Base-by-base conservation (phyloP, 2,888 invertebrate species). In the Drosophila seclusa region DNA sequence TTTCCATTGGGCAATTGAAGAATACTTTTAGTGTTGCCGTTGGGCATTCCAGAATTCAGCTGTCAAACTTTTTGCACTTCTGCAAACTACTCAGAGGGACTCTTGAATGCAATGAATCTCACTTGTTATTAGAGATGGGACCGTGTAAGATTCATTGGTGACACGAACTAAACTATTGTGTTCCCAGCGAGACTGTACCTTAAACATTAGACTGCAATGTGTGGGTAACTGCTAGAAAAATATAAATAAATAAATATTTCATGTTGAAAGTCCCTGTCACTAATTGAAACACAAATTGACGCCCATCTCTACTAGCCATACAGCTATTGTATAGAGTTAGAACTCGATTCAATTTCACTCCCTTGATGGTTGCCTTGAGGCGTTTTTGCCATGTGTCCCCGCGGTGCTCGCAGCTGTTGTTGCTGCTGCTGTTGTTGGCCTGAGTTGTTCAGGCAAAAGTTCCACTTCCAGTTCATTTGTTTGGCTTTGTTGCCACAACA, bases 401-500 rank as follows among this genome's bases (percentile, higher is more conserved):
- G 80, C 77, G 80, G 78, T 80, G 78, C 36, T 24, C 77, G 53
- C 78, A 80, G 77, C 78, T 79, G 81, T 69, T 80, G 50, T 64
- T 75, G 68, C 48, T 68, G 52, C 27, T 40, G 54, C 54, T 62
- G 53, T n/a, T 34, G 58, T 27, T 58, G 48, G 60, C n/a, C 38
- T 52, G 27, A 73, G 63, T 66, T 64, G 76, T 59, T 75, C 65
- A 71, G 72, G 76, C 67, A 73, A 79, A 80, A 83, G 80, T 79
- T 75, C 73, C 73, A 79, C 71, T 81, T 80, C 78, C 78, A 81
- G 74, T 81, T 73, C 74, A 73, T 81, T 74, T 77, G 80, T 75
- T 80, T 83, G 83, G 74, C 85, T 82, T 89, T 76, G 82, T 87
- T 87, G 89, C 87, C 87, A 89, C 89, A 84, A 84, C 89, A 84